Evolutionary conservation across 2,113 vertebrate species (phyloP).

Genomic region (Eleginops maclovinus): DNA sequence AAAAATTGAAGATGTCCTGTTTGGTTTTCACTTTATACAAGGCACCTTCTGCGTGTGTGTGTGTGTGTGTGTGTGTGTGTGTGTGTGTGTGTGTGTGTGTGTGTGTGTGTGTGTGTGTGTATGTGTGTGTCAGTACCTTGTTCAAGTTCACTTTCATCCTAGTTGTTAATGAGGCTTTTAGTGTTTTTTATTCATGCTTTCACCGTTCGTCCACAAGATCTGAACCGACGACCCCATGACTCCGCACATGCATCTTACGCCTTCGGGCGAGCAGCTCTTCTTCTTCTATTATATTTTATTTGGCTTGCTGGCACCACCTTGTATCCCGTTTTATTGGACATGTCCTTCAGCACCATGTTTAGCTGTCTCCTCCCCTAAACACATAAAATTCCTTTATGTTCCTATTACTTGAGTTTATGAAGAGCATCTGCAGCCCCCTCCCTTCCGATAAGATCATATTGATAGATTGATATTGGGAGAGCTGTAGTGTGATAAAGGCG

Average conservation of each 20-base stretch:
- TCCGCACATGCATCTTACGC: conserved; percentile 18
- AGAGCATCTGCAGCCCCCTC: conserved; percentile 66
- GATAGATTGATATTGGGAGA: conserved; percentile 86
- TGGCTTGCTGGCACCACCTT: conserved; percentile 68
- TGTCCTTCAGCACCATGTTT: conserved; percentile 82
- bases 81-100: background rate
- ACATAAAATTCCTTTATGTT: conserved; percentile 83
- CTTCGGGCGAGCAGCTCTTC: conserved; percentile 40
- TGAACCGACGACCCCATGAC: conserved; percentile 48
- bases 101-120: background rate
- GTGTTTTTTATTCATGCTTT: conserved; percentile 30
- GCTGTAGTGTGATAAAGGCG: conserved; percentile 84
- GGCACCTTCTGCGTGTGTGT: conserved; percentile 13
- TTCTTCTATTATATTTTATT: conserved; percentile 77
- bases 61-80: background rate
- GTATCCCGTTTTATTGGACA: conserved; percentile 79
- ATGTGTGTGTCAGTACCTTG: background rate
- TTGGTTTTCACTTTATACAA: background rate
- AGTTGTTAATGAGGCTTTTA: conserved; percentile 21
- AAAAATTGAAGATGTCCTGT: background rate
- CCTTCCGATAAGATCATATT: conserved; percentile 82
- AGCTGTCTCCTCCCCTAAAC: conserved; percentile 76
- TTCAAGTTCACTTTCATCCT: conserved; percentile 37
- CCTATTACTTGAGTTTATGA: conserved; percentile 81
- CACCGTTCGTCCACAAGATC: conserved; percentile 30